phyloP scores from a whole-genome alignment of 2,888 invertebrate genomes.

The Metellina segmentata region DNA sequence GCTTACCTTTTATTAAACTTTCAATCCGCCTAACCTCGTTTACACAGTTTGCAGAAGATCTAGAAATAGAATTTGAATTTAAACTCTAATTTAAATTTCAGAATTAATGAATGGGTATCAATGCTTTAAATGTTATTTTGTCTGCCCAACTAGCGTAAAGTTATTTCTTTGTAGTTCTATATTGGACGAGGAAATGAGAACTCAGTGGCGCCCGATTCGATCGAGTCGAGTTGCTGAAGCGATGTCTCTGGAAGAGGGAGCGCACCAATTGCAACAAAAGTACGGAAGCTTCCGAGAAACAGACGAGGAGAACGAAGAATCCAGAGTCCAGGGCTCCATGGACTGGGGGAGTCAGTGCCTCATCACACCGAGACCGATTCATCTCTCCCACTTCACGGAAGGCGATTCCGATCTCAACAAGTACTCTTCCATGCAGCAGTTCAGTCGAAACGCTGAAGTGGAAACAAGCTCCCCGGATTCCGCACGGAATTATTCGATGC shows the following conservation, averaged over 20 bases:
- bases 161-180: slow-evolving; percentile 47
- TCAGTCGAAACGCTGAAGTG: neutral
- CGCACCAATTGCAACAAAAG: slow-evolving; percentile 54
- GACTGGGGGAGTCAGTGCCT: slow-evolving; percentile 72
- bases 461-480: neutral
- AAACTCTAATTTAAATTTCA: too few relatives aligned
- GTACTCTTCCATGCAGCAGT: slow-evolving; percentile 20
- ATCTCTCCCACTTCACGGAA: slow-evolving; percentile 45
- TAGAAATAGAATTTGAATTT: too few relatives aligned
- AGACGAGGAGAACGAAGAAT: slow-evolving; percentile 70
- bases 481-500: neutral
- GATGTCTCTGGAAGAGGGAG: slow-evolving; percentile 25
- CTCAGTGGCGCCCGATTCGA: slow-evolving; percentile 52
- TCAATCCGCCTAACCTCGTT: too few relatives aligned
- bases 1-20: too few relatives aligned
- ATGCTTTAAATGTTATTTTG: too few relatives aligned
- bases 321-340: slow-evolving; percentile 1
- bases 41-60: too few relatives aligned
- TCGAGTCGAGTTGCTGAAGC: slow-evolving; percentile 20
- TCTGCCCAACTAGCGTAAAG: too few relatives aligned
- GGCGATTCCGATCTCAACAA: slow-evolving; percentile 47
- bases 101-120: too few relatives aligned
- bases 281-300: slow-evolving; percentile 71
- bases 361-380: slow-evolving; percentile 65
- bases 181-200: slow-evolving; percentile 61